Conservation (phyloP, 2,888 invertebrate genomes). For the Ephialtes manifestator region DNA sequence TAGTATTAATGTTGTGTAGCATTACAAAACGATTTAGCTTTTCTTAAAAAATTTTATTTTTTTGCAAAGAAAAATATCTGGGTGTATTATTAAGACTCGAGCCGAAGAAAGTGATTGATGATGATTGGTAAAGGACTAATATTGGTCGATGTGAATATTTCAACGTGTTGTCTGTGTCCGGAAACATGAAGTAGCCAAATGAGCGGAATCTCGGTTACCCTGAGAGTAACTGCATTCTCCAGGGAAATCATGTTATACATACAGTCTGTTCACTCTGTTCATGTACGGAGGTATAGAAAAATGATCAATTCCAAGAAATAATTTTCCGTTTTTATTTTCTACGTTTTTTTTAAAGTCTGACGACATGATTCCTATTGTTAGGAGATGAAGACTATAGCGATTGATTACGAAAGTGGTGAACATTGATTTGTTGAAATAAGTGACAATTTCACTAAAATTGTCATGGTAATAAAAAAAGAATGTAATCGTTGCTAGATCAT, state of each 20-base stretch:
- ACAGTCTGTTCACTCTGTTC: not conserved
- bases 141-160: not conserved
- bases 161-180: too few relatives aligned
- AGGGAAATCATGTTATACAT: slow-evolving; percentile 18
- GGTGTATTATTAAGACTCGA: too few relatives aligned
- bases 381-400: not conserved
- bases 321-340: not conserved
- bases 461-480: too few relatives aligned
- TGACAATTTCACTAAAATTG: too few relatives aligned
- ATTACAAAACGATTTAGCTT: too few relatives aligned
- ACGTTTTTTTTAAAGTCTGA: not conserved
- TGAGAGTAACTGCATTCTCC: not conserved
- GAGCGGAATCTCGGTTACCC: not conserved
- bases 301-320: not conserved
- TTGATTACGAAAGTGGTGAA: not conserved
- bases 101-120: not conserved
- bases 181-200: not conserved
- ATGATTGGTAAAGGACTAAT: not conserved
- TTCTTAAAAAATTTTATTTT: too few relatives aligned
- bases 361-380: not conserved
- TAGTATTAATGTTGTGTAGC: too few relatives aligned
- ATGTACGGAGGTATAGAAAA: not conserved
- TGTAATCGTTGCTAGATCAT: too few relatives aligned
- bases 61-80: too few relatives aligned
- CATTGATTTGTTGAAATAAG: too few relatives aligned